phyloP scores from a whole-genome alignment of 2,113 vertebrate species.

The Percina caprodes region DNA sequence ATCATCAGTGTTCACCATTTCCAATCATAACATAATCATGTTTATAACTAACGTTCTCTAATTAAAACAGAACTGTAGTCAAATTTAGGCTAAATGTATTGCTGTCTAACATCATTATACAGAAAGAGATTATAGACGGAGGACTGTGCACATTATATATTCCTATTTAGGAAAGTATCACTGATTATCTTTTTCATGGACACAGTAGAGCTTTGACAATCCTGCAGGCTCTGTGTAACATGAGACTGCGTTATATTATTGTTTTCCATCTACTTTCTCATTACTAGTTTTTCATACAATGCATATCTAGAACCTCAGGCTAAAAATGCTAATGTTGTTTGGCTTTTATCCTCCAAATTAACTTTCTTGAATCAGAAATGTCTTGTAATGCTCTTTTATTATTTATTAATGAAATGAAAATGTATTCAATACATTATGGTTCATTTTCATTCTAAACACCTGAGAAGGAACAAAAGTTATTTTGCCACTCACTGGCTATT shows the following conservation, averaged over 20 bases:
- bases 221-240: slow-evolving; percentile 40
- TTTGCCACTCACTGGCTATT: slow-evolving; percentile 31
- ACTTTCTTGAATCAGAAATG: slow-evolving; percentile 42
- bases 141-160: slow-evolving; percentile 13
- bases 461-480: slow-evolving; percentile 34
- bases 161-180: slow-evolving; percentile 25
- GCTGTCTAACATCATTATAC: neutral
- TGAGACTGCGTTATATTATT: slow-evolving; percentile 11
- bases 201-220: slow-evolving; percentile 5
- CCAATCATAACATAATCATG: neutral
- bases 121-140: neutral
- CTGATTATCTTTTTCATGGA: slow-evolving; percentile 32
- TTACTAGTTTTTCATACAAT: slow-evolving; percentile 42
- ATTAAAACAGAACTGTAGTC: slow-evolving; percentile 11
- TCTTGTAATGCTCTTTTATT: slow-evolving; percentile 11
- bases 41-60: slow-evolving; percentile 6
- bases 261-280: slow-evolving; percentile 41
- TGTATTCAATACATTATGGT: neutral
- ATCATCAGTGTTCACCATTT: too few relatives aligned
- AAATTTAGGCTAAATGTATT: slow-evolving; percentile 2
- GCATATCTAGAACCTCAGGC: slow-evolving; percentile 31
- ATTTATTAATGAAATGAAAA: slow-evolving; percentile 24
- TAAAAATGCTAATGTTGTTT: slow-evolving; percentile 37
- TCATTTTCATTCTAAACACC: slow-evolving; percentile 48
- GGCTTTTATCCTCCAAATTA: slow-evolving; percentile 34